Conservation (phyloP, 2,888 invertebrate species). For the Euzetes globulus region DNA sequence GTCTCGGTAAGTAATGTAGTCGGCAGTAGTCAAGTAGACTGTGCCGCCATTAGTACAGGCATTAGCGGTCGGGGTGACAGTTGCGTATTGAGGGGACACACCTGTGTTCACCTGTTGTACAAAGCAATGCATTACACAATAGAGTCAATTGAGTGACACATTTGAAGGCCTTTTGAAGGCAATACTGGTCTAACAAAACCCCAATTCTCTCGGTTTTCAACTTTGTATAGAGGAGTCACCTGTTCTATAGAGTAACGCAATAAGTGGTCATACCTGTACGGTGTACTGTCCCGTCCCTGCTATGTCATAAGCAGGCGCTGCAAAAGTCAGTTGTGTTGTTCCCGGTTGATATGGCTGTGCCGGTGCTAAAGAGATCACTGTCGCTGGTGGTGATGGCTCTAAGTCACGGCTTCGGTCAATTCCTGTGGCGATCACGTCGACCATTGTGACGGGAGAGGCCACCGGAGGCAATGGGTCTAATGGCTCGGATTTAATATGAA, state of each 20-base stretch:
- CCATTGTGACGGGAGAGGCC: slow-evolving; percentile 37
- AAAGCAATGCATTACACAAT: slow-evolving; percentile 28
- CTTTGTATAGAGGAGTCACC: slow-evolving; percentile 27
- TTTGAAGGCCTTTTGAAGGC: not conserved
- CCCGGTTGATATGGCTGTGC: slow-evolving; percentile 37
- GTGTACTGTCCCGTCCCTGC: slow-evolving; percentile 36
- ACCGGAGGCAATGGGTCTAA: slow-evolving; percentile 36
- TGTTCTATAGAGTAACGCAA: slow-evolving; percentile 2
- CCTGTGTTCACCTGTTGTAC: slow-evolving; percentile 35
- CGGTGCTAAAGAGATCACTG: slow-evolving; percentile 38
- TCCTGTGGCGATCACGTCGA: slow-evolving; percentile 33
- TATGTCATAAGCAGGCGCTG: slow-evolving; percentile 37
- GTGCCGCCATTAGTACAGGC: slow-evolving; percentile 32
- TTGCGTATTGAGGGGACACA: slow-evolving; percentile 35
- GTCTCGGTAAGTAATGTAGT: slow-evolving; percentile 38
- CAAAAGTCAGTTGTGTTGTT: slow-evolving; percentile 38
- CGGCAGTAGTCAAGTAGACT: slow-evolving; percentile 36
- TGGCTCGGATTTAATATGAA: slow-evolving; percentile 37
- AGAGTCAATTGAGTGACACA: slow-evolving; percentile 15
- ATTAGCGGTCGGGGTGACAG: slow-evolving; percentile 33
- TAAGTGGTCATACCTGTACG: slow-evolving; percentile 35
- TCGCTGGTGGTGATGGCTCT: slow-evolving; percentile 37
- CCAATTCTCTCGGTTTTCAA: slow-evolving; percentile 18
- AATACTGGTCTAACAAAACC: slow-evolving; percentile 4
- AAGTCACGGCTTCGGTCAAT: slow-evolving; percentile 34